Percentiles rank a stretch among this genome's conserved stretches.
Evolutionary conservation across 1,140 invertebrate genomes (phyloP).

Genomic region (Solen grandis): DNA sequence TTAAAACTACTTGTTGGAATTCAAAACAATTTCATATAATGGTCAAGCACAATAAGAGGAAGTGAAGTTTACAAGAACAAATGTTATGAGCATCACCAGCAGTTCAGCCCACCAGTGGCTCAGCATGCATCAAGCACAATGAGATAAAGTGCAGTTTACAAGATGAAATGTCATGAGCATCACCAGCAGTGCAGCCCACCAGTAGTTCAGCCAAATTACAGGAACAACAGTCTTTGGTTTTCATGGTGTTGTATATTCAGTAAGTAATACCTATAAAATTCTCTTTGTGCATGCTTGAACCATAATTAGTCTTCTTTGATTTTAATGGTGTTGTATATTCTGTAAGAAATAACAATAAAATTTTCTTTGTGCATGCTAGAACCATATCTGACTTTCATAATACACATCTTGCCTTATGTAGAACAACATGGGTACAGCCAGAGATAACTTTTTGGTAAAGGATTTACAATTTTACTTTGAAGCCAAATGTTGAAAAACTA

Average conservation of each 20-base stretch:
- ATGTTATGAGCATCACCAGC: no score
- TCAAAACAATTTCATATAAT: no score
- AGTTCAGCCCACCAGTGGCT: no score
- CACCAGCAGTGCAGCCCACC: no score
- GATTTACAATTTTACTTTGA: constrained; percentile 27
- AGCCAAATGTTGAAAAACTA: constrained; percentile 13
- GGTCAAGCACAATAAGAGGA: no score
- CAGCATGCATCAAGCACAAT: no score
- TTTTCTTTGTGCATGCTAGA: constrained; percentile 23
- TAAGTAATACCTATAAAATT: constrained; percentile 19
- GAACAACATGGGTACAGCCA: constrained; percentile 29
- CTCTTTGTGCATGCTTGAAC: constrained; percentile 19
- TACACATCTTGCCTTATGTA: constrained; percentile 11
- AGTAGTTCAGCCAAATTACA: constrained; percentile 13
- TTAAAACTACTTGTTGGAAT: no score
- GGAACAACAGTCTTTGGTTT: constrained; percentile 22
- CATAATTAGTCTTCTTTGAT: constrained; percentile 7
- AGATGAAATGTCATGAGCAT: no score
- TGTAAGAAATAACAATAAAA: constrained; percentile 13
- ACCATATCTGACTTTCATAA: constrained; percentile 22
- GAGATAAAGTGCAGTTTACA: constrained; percentile 16
- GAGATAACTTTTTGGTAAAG: constrained; percentile 19
- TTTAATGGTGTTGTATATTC: no score
- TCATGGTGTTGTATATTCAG: constrained; percentile 21
- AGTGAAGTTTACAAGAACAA: no score